Conservation (phyloP, 2,113 vertebrate genomes). For the Bostrychus sinensis region DNA sequence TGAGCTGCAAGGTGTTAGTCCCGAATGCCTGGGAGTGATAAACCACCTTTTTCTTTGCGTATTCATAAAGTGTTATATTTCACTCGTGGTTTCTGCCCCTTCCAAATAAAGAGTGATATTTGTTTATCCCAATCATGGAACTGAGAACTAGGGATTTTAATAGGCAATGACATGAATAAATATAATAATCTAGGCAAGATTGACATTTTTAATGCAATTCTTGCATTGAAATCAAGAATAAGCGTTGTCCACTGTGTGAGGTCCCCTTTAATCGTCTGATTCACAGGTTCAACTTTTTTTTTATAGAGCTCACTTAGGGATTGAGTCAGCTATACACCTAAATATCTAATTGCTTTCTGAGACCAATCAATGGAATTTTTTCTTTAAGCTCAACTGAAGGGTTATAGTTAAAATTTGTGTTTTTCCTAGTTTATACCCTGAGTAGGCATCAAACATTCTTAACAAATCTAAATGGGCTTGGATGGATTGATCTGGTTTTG, state of each 20-base stretch:
- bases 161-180: not conserved
- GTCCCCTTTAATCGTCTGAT: not conserved
- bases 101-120: not conserved
- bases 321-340: not conserved
- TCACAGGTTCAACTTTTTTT: not conserved
- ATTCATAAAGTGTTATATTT: not conserved
- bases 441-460: not conserved
- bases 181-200: not conserved
- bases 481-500: not conserved
- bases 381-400: too few species aligned
- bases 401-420: not conserved
- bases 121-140: not conserved
- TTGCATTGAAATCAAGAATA: not conserved
- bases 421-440: not conserved
- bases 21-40: not conserved
- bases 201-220: too few species aligned
- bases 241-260: not conserved
- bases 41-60: not conserved
- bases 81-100: not conserved
- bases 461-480: not conserved
- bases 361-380: too few species aligned
- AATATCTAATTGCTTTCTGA: too few species aligned
- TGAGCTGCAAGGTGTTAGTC: too few species aligned
- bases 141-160: not conserved
- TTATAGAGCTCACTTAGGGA: not conserved